Base-by-base conservation (phyloP, 2,113 vertebrate genomes). In the Vireo altiloquus region DNA sequence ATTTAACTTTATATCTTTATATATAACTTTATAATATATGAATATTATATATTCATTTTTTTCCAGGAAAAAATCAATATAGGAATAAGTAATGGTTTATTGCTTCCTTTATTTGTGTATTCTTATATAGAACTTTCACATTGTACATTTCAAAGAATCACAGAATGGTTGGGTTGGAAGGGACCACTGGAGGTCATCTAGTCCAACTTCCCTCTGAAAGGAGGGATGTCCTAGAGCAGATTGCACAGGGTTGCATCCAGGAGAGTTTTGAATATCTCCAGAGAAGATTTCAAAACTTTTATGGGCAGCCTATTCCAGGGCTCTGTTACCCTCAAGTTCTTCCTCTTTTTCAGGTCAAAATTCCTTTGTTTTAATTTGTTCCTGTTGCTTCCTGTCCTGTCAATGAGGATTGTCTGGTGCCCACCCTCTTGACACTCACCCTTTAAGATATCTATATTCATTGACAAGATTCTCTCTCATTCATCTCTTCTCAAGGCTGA, bases 211-310 rank as follows among this genome's bases (percentile, higher is more conserved):
- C 17, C 9, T 40, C 39, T 28, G 21, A 60, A 52, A 60, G 21
- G 6, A 82, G 15, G 4, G 8, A 65, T 0, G 0, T 42, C 13
- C 56, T 30, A 54, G n/a, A 30, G 20, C 15, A 54, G 47, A 18
- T 16, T 60, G 13, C 19, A 15, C 28, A 39, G 30, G 49, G 47
- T 25, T 13, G 3, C 15, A 15, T 70, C 12, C 64, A 59, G 6
- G 13, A 44, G 19, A 13, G 15, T 50, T 82, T 66, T 59, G 8
- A 59, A 30, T 66, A 21, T n/a, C 27, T 74, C 15, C 9, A 57
- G 54, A 46, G 37, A 11, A 35, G 19, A 59, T 52, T 59, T 27
- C 33, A 44, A 60, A 39, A 2, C 7, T 5, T 66, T n/a, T 39
- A 28, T 24, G 33, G 23, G 28, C 8, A 39, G 19, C 28, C 44